A percentile compares a stretch with the other conserved stretches of the same genome.
Evolutionary conservation across 2,797 vertebrate genomes (phyloP).

Genomic region (Phataginus tetradactyla): DNA sequence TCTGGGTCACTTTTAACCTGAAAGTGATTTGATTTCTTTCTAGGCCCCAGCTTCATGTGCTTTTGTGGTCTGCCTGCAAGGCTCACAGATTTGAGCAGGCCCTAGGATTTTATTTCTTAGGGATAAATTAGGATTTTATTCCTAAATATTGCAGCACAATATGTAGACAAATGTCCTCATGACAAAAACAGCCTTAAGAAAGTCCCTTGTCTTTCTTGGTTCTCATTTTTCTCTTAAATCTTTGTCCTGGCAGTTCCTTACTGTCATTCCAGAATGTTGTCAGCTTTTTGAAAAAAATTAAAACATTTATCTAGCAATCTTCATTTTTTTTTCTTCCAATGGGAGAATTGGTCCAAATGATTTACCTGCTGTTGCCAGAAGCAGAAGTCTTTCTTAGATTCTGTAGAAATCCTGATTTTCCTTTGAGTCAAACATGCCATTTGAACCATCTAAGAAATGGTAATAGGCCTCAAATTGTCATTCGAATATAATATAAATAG

Average conservation of each 20-base stretch:
- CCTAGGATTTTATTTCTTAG: neutral
- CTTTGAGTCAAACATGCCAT: neutral
- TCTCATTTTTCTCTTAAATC: constrained; percentile 1
- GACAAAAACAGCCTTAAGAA: neutral
- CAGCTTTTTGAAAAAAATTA: neutral
- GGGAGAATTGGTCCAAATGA: neutral
- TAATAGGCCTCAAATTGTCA: neutral
- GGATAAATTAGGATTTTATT: too few species aligned
- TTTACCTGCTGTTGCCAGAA: neutral
- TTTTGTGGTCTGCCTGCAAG: neutral
- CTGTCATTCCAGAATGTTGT: neutral
- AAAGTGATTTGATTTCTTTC: neutral
- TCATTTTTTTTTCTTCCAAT: neutral
- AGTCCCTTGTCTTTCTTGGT: neutral
- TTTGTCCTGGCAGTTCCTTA: neutral
- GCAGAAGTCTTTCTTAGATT: constrained; percentile 18
- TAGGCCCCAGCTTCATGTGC: neutral
- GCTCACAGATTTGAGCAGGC: neutral
- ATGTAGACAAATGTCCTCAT: neutral
- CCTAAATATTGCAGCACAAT: neutral
- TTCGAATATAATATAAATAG: neutral
- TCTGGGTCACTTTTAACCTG: neutral
- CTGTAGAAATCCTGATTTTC: neutral
- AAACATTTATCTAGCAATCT: constrained; percentile 4
- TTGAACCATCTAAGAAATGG: neutral